Evolutionary conservation across 2,797 vertebrate species (phyloP).

Genomic region (Bovichtus diacanthus): DNA sequence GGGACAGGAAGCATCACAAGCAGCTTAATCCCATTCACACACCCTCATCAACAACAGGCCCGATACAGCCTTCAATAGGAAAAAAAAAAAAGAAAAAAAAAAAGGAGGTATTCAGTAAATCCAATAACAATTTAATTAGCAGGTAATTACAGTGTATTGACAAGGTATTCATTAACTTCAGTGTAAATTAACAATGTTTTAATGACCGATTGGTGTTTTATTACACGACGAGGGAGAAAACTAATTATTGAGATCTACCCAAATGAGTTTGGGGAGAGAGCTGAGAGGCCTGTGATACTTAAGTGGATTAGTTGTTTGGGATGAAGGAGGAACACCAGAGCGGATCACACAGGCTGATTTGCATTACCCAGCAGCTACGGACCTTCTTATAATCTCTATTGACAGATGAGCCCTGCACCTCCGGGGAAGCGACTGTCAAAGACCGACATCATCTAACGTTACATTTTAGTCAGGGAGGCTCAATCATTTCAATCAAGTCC

Average conservation of each 20-base stretch:
- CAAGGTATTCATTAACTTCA: constrained; percentile 20
- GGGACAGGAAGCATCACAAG: constrained; percentile 14
- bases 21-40: constrained; percentile 32
- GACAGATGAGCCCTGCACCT: constrained; percentile 43
- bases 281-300: constrained; percentile 53
- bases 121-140: constrained; percentile 47
- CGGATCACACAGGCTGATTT: constrained; percentile 54
- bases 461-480: constrained; percentile 39
- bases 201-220: constrained; percentile 40
- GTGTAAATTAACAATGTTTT: constrained; percentile 37
- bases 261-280: constrained; percentile 27
- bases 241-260: constrained; percentile 39
- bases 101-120: constrained; percentile 14
- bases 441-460: constrained; percentile 57
- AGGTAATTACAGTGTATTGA: constrained; percentile 38
- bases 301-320: constrained; percentile 68
- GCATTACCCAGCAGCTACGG: constrained; percentile 42
- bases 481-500: constrained; percentile 26
- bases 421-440: constrained; percentile 47
- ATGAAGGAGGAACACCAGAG: constrained; percentile 46
- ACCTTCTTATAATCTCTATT: constrained; percentile 58
- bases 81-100: constrained; percentile 12
- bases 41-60: constrained; percentile 23
- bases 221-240: constrained; percentile 18
- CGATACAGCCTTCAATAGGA: constrained; percentile 10